Conservation (phyloP, 2,113 vertebrate genomes). For the Lepisosteus osseus region DNA sequence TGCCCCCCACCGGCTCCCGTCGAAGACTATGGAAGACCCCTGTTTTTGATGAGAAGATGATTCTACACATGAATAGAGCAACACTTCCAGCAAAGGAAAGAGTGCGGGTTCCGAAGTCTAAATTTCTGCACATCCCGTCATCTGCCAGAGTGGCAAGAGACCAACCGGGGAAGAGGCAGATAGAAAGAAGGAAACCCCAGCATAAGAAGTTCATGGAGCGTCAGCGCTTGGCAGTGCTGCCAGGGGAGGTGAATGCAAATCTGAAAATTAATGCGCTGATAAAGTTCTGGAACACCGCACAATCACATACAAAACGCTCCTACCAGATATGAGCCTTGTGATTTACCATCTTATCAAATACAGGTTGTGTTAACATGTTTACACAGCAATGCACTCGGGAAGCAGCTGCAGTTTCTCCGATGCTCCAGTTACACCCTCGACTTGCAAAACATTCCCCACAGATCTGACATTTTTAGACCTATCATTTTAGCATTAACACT, state of each 20-base stretch:
- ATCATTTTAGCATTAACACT: too few species aligned
- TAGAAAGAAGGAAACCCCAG: not conserved
- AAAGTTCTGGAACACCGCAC: not conserved
- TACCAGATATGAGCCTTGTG: not conserved
- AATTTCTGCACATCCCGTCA: not conserved
- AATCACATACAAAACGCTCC: not conserved
- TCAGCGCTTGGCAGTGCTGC: slow-evolving; percentile 1
- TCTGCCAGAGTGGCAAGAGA: not conserved
- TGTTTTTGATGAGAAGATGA: not conserved
- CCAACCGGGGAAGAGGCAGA: not conserved
- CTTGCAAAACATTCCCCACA: too few species aligned
- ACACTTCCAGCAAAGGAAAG: not conserved
- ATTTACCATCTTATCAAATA: not conserved
- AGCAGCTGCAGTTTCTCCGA: too few species aligned
- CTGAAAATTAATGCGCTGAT: not conserved
- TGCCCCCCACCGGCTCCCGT: not conserved
- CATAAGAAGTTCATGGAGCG: slow-evolving; percentile 9
- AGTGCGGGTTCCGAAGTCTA: not conserved
- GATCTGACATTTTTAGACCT: too few species aligned
- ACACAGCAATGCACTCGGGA: not conserved
- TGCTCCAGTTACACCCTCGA: not conserved
- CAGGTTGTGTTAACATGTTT: not conserved
- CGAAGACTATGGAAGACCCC: not conserved
- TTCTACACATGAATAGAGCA: not conserved
- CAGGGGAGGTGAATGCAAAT: slow-evolving; percentile 6